Evolutionary conservation across 2,888 invertebrate genomes (phyloP), one percentile per base, ranked within the genome.

Genomic region (Himalopsyche tibetana): DNA sequence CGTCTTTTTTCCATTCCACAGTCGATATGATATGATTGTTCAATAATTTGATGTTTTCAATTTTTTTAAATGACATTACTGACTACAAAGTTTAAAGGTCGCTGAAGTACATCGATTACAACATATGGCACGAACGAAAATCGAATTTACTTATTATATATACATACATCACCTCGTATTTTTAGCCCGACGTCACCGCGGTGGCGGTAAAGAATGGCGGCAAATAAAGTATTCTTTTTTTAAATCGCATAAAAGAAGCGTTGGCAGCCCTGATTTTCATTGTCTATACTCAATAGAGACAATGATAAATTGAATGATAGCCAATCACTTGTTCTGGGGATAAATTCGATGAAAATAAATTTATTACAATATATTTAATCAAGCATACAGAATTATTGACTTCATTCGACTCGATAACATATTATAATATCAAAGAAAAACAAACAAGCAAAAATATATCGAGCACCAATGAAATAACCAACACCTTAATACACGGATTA

Each of bases 321-420:
- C n/a, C 63, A 63, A 63, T 63, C 19, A 56, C 56, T 63, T 3
- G 55, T 55, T 19, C 28, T 63, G 63, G 28, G 63, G 63, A 63
- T 28, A 63, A 63, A 63, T 28, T 3, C 9, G 11, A 63, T 28
- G 63, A 19, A 63, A 63, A 63, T 63, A 63, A 63, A 63, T 9
- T 63, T 63, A 63, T 63, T 63, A 63, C 63, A 63, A 63, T 63
- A 63, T 63, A 63, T 63, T 63, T 63, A 63, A 63, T 63, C 63
- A 19, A 19, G 63, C 19, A 28, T 63, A 19, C 19, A n/a, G 19
- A 63, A 63, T 19, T 63, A 63, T 63, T 63, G 63, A 63, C 63
- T 63, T 63, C 63, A 9, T 11, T 63, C 4, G 63, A 63, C n/a
- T n/a, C 63, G 63, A 63, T 63, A 63, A 19, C 63, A n/a, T 5